Evolutionary conservation across 2,797 vertebrate species (phyloP).

Genomic region (Arctocebus calabarensis): DNA sequence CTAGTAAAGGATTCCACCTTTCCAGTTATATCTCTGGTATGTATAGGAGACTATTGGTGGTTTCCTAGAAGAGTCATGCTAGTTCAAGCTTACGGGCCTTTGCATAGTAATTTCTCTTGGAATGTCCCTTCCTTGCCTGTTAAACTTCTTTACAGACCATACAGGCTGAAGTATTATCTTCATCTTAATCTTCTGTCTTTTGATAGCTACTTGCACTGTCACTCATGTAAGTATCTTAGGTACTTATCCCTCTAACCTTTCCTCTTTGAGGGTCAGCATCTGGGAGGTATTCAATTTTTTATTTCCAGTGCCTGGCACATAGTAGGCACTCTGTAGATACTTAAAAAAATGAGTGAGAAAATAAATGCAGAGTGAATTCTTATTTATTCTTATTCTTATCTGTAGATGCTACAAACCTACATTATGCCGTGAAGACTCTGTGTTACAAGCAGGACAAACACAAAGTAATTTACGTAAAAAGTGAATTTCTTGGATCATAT

Average conservation of each 20-base stretch:
- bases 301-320: neutral
- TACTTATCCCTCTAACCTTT: neutral
- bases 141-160: neutral
- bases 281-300: neutral
- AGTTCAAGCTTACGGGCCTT: neutral
- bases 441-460: neutral
- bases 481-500: neutral
- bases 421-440: neutral
- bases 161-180: neutral
- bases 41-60: neutral
- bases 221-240: neutral
- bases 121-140: neutral
- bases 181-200: constrained; percentile 5
- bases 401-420: neutral
- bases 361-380: neutral
- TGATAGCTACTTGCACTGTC: neutral
- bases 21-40: neutral
- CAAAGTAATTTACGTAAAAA: constrained; percentile 17
- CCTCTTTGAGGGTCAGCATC: neutral
- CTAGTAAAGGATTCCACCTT: neutral
- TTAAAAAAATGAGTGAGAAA: constrained; percentile 35
- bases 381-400: no score
- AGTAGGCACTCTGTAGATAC: neutral
- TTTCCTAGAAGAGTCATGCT: neutral
- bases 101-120: neutral